Percentiles rank a stretch among this genome's conserved stretches.
These are phyloP conservation scores for Epistrophe eligans DNA, from an alignment of 2,888 invertebrate genomes.

Conservation along the genomic window DNA sequence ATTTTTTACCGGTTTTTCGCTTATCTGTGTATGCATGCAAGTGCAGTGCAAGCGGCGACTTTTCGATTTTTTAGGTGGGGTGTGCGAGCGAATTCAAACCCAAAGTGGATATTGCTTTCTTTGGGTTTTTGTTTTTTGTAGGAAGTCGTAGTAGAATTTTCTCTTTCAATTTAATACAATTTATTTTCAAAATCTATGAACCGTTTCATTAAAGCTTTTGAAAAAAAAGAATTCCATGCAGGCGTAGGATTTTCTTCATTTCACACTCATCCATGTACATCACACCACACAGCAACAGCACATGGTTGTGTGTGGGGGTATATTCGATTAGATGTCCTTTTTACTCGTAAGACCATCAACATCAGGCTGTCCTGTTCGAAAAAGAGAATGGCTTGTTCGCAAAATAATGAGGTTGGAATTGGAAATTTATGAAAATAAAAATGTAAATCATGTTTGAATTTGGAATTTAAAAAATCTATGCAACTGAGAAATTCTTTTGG, in stretches of 20 bases:
- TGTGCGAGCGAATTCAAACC: slow-evolving; percentile 19
- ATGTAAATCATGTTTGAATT: background rate
- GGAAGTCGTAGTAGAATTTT: background rate
- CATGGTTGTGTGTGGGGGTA: slow-evolving; percentile 28
- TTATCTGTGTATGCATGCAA: slow-evolving; percentile 14
- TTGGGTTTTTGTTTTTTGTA: background rate
- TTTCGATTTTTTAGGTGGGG: slow-evolving; percentile 48
- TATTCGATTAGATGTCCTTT: slow-evolving; percentile 56
- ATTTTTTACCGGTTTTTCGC: slow-evolving; percentile 68
- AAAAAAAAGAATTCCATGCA: slow-evolving; percentile 7
- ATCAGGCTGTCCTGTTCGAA: slow-evolving; percentile 52
- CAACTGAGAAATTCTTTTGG: background rate
- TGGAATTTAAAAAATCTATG: background rate
- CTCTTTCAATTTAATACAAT: background rate
- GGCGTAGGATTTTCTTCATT: slow-evolving; percentile 53
- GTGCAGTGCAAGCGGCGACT: slow-evolving; percentile 23
- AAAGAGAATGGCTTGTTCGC: slow-evolving; percentile 68
- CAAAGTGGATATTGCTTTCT: background rate
- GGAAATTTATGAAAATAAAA: slow-evolving; percentile 19
- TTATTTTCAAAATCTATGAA: background rate
- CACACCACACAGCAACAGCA: slow-evolving; percentile 13
- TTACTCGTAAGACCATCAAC: slow-evolving; percentile 43
- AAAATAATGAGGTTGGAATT: slow-evolving; percentile 12
- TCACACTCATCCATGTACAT: background rate
- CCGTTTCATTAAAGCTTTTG: background rate